A percentile compares a stretch with the other conserved stretches of the same genome.
Conservation (phyloP, 2,888 invertebrate species). For the Conchocele bisecta region DNA sequence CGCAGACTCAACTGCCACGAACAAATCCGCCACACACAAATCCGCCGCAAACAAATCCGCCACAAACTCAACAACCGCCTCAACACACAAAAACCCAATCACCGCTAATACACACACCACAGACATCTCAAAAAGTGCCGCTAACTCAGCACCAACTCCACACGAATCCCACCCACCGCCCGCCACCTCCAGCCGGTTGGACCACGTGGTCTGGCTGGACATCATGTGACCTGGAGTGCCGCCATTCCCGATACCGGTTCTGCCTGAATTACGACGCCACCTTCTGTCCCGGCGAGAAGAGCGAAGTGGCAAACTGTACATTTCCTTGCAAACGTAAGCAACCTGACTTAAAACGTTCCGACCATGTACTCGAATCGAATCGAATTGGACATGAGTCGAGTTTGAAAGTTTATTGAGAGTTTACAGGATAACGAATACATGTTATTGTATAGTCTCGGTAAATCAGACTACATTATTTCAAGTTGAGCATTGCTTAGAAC, state of each 20-base stretch:
- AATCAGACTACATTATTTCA: too few species aligned
- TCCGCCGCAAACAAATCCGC: slow-evolving; percentile 4
- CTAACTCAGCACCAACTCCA: too few species aligned
- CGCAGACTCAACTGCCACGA: slow-evolving; percentile 12
- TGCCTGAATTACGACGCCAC: slow-evolving; percentile 54
- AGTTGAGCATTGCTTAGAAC: too few species aligned
- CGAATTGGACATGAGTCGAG: too few species aligned
- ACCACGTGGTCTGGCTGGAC: slow-evolving; percentile 62
- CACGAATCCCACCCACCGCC: too few species aligned
- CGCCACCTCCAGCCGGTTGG: too few species aligned
- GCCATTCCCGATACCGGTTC: slow-evolving; percentile 56
- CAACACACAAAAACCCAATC: slow-evolving; percentile 1
- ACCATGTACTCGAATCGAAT: too few species aligned
- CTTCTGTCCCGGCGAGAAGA: slow-evolving; percentile 51
- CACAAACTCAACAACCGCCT: slow-evolving; percentile 1
- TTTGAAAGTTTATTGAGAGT: too few species aligned
- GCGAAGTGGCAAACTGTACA: slow-evolving; percentile 39
- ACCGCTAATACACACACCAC: not conserved
- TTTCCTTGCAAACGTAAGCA: slow-evolving; percentile 61
- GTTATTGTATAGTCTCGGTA: too few species aligned
- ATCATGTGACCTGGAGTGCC: slow-evolving; percentile 59
- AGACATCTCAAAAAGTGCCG: too few species aligned
- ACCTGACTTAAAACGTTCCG: not conserved
- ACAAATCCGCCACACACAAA: slow-evolving; percentile 9
- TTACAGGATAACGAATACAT: too few species aligned